Evolutionary conservation across 2,113 vertebrate genomes (phyloP).

Genomic region (Sylvicapra grimmia): DNA sequence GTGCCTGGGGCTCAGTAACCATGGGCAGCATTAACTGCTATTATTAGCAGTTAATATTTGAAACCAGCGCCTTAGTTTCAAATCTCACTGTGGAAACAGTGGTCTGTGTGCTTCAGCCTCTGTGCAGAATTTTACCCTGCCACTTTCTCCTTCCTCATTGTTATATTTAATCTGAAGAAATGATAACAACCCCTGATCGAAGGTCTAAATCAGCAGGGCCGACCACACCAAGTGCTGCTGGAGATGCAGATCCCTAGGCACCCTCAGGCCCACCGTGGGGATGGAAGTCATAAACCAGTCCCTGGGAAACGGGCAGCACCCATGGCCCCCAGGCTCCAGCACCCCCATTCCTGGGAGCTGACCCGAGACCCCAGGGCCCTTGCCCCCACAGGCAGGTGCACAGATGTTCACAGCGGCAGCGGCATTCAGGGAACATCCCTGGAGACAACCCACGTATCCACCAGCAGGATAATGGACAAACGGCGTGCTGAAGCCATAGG

Average conservation of each 20-base stretch:
- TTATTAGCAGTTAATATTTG: no score
- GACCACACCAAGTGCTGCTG: not conserved
- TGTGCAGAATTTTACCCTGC: not conserved
- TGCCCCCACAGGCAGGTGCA: not conserved
- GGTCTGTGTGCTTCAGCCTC: not conserved
- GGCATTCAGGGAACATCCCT: not conserved
- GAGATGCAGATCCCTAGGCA: not conserved
- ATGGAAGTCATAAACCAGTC: no score
- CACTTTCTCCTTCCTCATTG: not conserved
- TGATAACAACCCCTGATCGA: not conserved
- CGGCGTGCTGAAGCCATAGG: no score
- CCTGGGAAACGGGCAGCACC: not conserved
- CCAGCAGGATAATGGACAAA: not conserved
- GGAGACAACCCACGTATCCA: not conserved
- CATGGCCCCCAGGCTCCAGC: not conserved
- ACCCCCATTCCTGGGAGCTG: not conserved
- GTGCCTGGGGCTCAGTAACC: not conserved
- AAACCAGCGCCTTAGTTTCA: no score
- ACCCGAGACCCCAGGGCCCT: not conserved
- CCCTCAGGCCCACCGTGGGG: not conserved
- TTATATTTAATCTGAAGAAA: not conserved
- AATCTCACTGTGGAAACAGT: not conserved
- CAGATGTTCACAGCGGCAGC: rapidly evolving
- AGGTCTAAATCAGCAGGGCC: not conserved
- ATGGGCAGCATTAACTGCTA: rapidly evolving